Base-by-base conservation (phyloP, 2,797 vertebrate species). In the Pitangus sulphuratus region DNA sequence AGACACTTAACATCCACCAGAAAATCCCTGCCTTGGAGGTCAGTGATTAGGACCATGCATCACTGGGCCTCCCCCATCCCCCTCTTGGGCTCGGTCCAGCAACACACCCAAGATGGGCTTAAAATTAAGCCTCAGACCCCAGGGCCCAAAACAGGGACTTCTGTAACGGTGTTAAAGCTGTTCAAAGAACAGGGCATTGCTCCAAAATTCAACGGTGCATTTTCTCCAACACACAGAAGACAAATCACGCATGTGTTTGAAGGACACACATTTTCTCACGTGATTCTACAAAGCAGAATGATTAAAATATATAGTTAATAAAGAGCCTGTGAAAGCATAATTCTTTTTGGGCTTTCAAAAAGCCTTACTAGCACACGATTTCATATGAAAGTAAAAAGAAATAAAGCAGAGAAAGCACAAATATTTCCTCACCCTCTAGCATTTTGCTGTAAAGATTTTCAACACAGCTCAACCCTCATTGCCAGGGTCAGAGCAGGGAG, bases 171-270 rank as follows among this genome's bases (percentile, higher is more conserved):
- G 31, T 14, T 37, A 40, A 25, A 60, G 28, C 28, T 48, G 18
- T 39, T 65, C 15, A 75, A 61, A 77, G 44, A 70, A 25, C 8
- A 64, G n/a, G 11, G 4, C 30, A 26, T 7, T 26, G 15, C 30
- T 79, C 21, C 19, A 84, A 65, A 78, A 69, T 39, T 39, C 37
- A 61, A 1, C 6, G 1, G 1, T n/a, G 6, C 0, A 0, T 26
- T n/a, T 15, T 19, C 42, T 65, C 33, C 62, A 39, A 25, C 3
- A 3, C 24, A n/a, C 2, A 37, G 61, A 75, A 13, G n/a, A 62
- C 6, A 66, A 87, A 50, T 8, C n/a, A 33, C 15, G 13, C 31
- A 9, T 15, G 4, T 19, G 11, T 69, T 72, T 69, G 39, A 62
- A 69, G 65, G 8, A 2, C 7, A 19, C 1, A 4, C 1, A 11